These are phyloP conservation scores for Gephyroberyx darwinii DNA, from an alignment of 2,797 vertebrate genomes.

Conservation along the genomic window DNA sequence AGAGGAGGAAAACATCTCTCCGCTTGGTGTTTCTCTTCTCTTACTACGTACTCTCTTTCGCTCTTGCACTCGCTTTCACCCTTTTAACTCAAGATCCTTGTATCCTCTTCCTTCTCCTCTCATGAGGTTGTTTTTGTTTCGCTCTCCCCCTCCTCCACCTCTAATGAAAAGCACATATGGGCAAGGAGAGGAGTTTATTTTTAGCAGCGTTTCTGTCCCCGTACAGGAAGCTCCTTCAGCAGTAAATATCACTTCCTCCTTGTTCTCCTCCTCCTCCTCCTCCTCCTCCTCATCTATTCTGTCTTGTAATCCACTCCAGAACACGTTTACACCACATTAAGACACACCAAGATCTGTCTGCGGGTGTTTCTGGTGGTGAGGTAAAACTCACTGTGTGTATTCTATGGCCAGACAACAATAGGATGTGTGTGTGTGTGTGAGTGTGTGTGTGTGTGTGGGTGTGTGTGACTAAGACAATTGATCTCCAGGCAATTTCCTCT, in stretches of 20 bases:
- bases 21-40: neutral
- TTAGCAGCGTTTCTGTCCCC: conserved; percentile 77
- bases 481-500: conserved; percentile 64
- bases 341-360: conserved; percentile 45
- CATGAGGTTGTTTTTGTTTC: conserved; percentile 7
- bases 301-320: conserved; percentile 75
- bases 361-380: conserved; percentile 55
- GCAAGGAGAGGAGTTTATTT: conserved; percentile 76
- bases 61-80: neutral
- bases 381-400: conserved; percentile 48
- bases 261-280: conserved; percentile 22
- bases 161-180: conserved; percentile 79
- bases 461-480: conserved; percentile 59
- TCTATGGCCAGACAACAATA: conserved; percentile 69
- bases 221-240: conserved; percentile 78
- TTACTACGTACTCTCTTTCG: neutral
- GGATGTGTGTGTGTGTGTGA: conserved; percentile 47
- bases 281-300: conserved; percentile 36
- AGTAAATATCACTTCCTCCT: conserved; percentile 67
- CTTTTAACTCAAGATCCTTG: neutral
- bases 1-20: too few species aligned
- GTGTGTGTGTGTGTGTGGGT: conserved; percentile 31
- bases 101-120: conserved; percentile 15
- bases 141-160: conserved; percentile 27
- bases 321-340: conserved; percentile 63